Conservation (phyloP, 2,888 invertebrate genomes). For the Acrocera orbiculus region DNA sequence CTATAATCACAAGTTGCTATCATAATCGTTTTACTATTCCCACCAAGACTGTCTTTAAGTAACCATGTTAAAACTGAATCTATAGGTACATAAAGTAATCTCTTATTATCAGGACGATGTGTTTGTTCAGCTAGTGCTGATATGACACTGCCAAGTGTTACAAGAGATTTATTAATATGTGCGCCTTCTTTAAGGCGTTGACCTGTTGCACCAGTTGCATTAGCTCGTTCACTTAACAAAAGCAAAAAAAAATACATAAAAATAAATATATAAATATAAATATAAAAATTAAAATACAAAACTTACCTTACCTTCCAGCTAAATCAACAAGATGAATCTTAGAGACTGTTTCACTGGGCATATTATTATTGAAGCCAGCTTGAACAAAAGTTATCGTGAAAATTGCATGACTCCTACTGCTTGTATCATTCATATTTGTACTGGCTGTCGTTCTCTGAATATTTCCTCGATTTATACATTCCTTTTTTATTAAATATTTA, state of each 20-base stretch:
- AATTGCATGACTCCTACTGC: constrained; percentile 80
- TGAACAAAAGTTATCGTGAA: constrained; percentile 82
- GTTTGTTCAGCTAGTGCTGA: constrained; percentile 59
- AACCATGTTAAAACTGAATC: constrained; percentile 81
- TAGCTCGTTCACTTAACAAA: constrained; percentile 56
- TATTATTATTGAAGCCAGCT: constrained; percentile 68
- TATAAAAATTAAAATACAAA: not conserved
- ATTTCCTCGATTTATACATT: constrained; percentile 64
- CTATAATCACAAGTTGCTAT: constrained; percentile 77
- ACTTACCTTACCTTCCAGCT: constrained; percentile 65
- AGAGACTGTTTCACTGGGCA: constrained; percentile 78
- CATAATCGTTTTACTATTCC: constrained; percentile 85
- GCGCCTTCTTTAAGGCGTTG: constrained; percentile 78
- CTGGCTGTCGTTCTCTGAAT: constrained; percentile 69
- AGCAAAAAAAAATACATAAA: not conserved
- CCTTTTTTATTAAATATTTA: constrained; percentile 39
- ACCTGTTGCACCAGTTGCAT: constrained; percentile 79
- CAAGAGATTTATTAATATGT: constrained; percentile 78
- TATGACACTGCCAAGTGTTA: constrained; percentile 74
- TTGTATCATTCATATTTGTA: constrained; percentile 85
- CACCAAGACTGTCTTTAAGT: constrained; percentile 72
- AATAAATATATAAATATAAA: not conserved
- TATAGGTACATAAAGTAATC: constrained; percentile 58
- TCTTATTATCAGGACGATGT: constrained; percentile 33
- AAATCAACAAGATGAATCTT: constrained; percentile 80